Evolutionary conservation across 1,140 invertebrate genomes (phyloP), one percentile per base, ranked within the genome.

Genomic region (Drosophila aff.): DNA sequence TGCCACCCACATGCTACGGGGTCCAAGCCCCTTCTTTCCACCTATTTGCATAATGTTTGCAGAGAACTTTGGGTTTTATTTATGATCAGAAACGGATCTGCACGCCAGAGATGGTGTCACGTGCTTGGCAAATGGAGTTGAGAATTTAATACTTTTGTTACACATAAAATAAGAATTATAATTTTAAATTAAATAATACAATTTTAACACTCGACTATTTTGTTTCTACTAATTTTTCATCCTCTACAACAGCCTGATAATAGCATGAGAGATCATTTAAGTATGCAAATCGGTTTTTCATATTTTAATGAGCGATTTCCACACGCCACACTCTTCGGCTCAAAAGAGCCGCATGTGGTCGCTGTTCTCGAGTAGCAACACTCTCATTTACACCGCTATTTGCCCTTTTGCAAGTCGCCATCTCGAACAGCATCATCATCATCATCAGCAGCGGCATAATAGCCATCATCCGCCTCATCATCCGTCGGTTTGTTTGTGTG

Each of bases 361-460:
- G 53, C 5, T 1, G 49, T n/a, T 78, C 55, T 74, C 23, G 77
- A 82, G 79, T 76, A 58, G 60, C 74, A 73, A 76, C 78, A 74
- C 71, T 81, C 71, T 78, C 68, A 72, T 84, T 90, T 79, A 79
- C 74, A 76, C 50, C 53, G 63, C 43, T 68, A 52, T 62, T 90
- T 90, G 85, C 81, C 85, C 85, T 90, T 90, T 90, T 87, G 83
- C 71, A 68, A 79, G 83, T 87, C 78, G 84, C 78, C 84, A 89
- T 82, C 76, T 38, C 18, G 55, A 52, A 63, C 26, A 38, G 28
- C 50, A 36, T 23, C 23, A 40, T 21, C 46, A 23, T 61, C 55
- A 43, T 23, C 62, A 44, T 61, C 60, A 31, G 16, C 59, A 15
- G 63, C 41, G n/a, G 68, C 66, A 58, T 59, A 38, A 55, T 55